A percentile compares a stretch with the other conserved stretches of the same genome.
phyloP scores from a whole-genome alignment of 2,113 vertebrate species.

The Cavia porcellus region DNA sequence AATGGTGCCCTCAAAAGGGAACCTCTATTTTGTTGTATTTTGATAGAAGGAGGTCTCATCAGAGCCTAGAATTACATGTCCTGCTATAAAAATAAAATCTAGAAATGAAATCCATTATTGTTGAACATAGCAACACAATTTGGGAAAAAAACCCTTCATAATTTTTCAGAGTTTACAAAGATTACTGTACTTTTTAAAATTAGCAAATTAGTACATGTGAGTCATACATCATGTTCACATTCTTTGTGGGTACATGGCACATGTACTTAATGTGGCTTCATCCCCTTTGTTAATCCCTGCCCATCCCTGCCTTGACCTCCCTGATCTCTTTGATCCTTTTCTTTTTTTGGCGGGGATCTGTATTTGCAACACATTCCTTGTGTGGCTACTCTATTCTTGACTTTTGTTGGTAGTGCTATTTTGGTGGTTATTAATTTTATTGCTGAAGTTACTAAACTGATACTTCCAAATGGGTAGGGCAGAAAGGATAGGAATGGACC shows the following conservation, averaged over 20 bases:
- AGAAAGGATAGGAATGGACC: background rate
- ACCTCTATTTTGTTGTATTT: too few species aligned
- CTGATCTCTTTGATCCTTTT: background rate
- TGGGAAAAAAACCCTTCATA: background rate
- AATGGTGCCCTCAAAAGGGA: background rate
- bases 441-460: background rate
- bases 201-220: background rate
- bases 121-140: background rate
- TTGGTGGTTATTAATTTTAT: background rate
- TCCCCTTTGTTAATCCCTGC: background rate
- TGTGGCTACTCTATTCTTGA: background rate
- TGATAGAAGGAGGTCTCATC: background rate
- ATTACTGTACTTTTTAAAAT: background rate
- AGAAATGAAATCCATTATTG: background rate
- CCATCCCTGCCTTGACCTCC: background rate
- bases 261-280: fast-evolving
- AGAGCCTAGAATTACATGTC: background rate
- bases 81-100: background rate
- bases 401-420: background rate
- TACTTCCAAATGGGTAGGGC: background rate
- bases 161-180: background rate
- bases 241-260: background rate
- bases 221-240: background rate
- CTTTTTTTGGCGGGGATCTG: background rate
- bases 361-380: background rate